Percentiles rank a stretch among this genome's conserved stretches.
These are phyloP conservation scores for Ormyrus pomaceus DNA, from an alignment of 2,888 invertebrate species.

Conservation along the genomic window DNA sequence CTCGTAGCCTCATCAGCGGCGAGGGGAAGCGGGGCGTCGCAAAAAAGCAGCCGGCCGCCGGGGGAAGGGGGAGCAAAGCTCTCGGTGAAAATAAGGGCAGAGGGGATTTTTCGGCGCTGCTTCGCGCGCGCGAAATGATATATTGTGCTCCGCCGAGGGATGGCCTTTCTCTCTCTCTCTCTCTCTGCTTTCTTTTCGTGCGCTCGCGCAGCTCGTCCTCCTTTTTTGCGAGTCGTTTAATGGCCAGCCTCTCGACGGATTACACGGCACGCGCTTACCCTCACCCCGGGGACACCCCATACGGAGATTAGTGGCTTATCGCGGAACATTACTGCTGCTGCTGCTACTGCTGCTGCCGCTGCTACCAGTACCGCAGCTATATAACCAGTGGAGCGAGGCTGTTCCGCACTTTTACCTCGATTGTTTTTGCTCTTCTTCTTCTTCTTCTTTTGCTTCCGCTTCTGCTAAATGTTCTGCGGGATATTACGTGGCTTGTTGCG, in stretches of 20 bases:
- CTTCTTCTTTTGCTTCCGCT: not conserved
- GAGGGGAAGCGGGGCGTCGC: slow-evolving; percentile 6
- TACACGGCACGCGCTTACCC: slow-evolving; percentile 62
- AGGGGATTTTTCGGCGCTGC: slow-evolving; percentile 43
- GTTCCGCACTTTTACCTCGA: slow-evolving; percentile 38
- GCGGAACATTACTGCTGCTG: slow-evolving; percentile 64
- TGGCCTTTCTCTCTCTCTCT: slow-evolving; percentile 53
- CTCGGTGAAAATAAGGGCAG: slow-evolving; percentile 37
- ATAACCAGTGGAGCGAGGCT: slow-evolving; percentile 11
- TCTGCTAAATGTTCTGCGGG: slow-evolving; percentile 17
- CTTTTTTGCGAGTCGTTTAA: slow-evolving; percentile 62
- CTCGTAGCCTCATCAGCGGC: slow-evolving; percentile 12
- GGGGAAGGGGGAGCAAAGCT: slow-evolving; percentile 45
- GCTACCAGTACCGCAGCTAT: slow-evolving; percentile 27
- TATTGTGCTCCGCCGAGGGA: slow-evolving; percentile 63
- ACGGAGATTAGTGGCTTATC: slow-evolving; percentile 73
- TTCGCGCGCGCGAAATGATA: slow-evolving; percentile 64
- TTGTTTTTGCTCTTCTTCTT: slow-evolving; percentile 45
- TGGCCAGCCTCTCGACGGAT: slow-evolving; percentile 71
- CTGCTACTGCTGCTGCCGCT: slow-evolving; percentile 63
- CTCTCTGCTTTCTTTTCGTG: slow-evolving; percentile 17
- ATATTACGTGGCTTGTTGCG: not conserved
- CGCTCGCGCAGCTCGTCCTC: not conserved
- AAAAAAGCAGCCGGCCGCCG: not conserved
- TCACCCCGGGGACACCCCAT: slow-evolving; percentile 63